phyloP scores from a whole-genome alignment of 1,140 invertebrate genomes.

The Aleiodes sp. region DNA sequence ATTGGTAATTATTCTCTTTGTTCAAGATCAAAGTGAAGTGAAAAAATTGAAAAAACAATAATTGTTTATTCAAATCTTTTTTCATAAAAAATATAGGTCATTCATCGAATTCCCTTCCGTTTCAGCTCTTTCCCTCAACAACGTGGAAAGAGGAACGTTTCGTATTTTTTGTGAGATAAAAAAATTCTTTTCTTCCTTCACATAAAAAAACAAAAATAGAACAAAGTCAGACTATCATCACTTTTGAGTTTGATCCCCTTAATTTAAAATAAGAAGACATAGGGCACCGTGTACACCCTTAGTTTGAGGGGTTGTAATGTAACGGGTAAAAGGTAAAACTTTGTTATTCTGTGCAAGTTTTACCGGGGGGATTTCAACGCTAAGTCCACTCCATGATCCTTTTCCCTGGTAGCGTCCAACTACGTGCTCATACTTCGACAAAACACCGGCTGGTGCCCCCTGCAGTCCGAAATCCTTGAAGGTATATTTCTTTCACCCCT shows the following conservation, averaged over 20 bases:
- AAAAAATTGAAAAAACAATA: background rate
- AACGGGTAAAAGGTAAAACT: slow-evolving; percentile 41
- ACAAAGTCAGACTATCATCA: background rate
- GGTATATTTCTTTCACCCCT: slow-evolving; percentile 36
- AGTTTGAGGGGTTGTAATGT: background rate
- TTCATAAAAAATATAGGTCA: too few relatives aligned
- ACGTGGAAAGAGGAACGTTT: too few relatives aligned
- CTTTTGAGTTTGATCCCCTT: slow-evolving; percentile 21
- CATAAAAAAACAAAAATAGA: slow-evolving; percentile 1
- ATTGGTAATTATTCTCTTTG: background rate
- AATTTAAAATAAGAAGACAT: slow-evolving; percentile 24
- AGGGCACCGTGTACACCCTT: background rate
- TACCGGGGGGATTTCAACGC: slow-evolving; percentile 60
- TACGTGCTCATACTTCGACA: slow-evolving; percentile 66
- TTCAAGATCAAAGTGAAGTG: background rate
- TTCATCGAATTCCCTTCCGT: too few relatives aligned
- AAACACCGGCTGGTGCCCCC: slow-evolving; percentile 48
- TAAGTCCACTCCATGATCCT: slow-evolving; percentile 67
- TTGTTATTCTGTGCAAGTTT: slow-evolving; percentile 65
- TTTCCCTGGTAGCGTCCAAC: slow-evolving; percentile 53
- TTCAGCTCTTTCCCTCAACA: too few relatives aligned
- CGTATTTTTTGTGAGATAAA: background rate
- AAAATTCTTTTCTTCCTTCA: background rate
- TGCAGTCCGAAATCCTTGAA: slow-evolving; percentile 63
- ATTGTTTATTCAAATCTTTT: too few relatives aligned